Base-by-base conservation (phyloP, 2,797 vertebrate species). In the Spinibarbus caldwelli region DNA sequence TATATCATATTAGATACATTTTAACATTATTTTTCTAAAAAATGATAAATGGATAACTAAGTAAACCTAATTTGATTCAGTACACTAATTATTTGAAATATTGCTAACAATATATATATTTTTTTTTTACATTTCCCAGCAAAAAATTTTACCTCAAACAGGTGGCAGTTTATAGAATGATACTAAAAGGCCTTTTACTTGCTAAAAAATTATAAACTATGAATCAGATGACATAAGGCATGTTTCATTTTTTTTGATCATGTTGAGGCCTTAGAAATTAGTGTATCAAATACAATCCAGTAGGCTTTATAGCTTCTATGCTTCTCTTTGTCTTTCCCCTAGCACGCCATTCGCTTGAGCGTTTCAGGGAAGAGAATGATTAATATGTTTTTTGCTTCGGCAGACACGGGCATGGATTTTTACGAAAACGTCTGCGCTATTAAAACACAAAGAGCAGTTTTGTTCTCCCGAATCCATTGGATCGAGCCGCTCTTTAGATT, bases 381-480 rank as follows among this genome's bases (percentile, higher is more conserved):
- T 86, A 84, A 90, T 91, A 81, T 86, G 81, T 89, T 87, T 88
- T 88, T 79, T 78, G 36, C 83, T 87, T 66, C 59, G 10, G 85
- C 85, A 87, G 87, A 84, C 70, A 80, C 76, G 71, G 80, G 85
- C 73, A 76, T 83, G 80, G 82, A 71, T 86, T 89, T 80, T 84
- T 80, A 67, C 78, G 45, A 86, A 87, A 82, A 79, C 62, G 79
- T 87, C 81, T 88, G 85, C 47, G 9, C 85, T 67, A 49, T 88
- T 82, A 84, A 89, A 83, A 89, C 45, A 90, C 86, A 89, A 89
- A 89, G 86, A 78, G 75, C 3, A 49, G 87, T 85, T 89, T 90
- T 89, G 86, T 88, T 89, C 87, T 82, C 59, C 49, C 29, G 67
- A 29, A 85, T 83, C 64, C 86, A 78, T 85, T 88, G 87, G 84